Evolutionary conservation across 92 coral and sea anemone species (phyloP).

Genomic region (Palythoa grandis): DNA sequence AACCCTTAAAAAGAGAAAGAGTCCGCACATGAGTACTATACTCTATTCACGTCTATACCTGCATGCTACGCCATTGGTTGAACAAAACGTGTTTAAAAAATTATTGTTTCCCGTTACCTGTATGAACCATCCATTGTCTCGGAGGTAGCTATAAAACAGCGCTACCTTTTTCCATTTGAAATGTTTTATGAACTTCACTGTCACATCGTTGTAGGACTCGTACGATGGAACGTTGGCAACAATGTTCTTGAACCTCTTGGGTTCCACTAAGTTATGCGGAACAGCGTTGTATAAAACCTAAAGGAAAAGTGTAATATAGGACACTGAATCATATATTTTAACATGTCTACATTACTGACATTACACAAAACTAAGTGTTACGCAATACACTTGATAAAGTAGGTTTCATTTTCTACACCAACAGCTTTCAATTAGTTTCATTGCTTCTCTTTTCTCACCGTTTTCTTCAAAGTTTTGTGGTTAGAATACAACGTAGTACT

Average conservation of each 20-base stretch:
- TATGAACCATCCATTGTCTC: conserved; percentile 26
- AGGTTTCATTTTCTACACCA: background rate
- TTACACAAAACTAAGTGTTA: background rate
- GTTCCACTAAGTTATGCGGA: conserved; percentile 19
- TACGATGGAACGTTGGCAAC: conserved; percentile 36
- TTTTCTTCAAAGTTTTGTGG: too few species aligned
- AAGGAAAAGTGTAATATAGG: background rate
- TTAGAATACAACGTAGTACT: too few species aligned
- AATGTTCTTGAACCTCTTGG: background rate
- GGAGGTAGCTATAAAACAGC: conserved; percentile 25
- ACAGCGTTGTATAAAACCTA: conserved; percentile 31
- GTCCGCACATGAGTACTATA: background rate
- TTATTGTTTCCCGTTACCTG: conserved; percentile 11
- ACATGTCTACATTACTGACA: background rate
- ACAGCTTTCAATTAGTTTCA: too few species aligned
- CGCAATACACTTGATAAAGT: background rate
- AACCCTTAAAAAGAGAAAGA: too few species aligned
- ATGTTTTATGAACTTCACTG: conserved; percentile 19
- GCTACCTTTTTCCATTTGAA: conserved; percentile 40
- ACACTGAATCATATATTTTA: background rate
- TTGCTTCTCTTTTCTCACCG: background rate
- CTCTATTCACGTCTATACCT: background rate
- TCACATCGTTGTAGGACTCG: conserved; percentile 34
- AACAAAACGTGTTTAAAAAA: background rate
- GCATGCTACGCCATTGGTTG: background rate